A percentile compares a stretch with the other conserved stretches of the same genome.
phyloP scores from a whole-genome alignment of 2,888 invertebrate genomes.

The Pseudeuparius sepicola region DNA sequence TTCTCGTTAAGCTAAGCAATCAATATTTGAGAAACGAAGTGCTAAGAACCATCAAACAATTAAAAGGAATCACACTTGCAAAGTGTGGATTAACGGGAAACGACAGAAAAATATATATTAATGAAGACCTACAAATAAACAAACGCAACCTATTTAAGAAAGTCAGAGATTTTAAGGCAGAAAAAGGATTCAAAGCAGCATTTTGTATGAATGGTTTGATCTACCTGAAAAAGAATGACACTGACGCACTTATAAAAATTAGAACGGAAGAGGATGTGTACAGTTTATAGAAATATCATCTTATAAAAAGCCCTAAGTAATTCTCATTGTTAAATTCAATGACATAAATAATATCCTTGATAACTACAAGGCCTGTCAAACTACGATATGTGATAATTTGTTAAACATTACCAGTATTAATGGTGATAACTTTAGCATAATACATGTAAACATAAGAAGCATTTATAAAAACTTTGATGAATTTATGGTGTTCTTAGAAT shows the following conservation, averaged over 20 bases:
- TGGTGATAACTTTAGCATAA: constrained; percentile 8
- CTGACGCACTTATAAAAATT: constrained; percentile 10
- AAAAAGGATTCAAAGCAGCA: constrained; percentile 11
- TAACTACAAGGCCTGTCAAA: constrained; percentile 8
- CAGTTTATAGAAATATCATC: not conserved
- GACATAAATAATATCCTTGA: constrained; percentile 9
- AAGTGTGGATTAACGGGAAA: constrained; percentile 11
- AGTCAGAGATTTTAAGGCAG: constrained; percentile 9
- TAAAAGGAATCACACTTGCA: constrained; percentile 11
- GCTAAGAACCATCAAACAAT: constrained; percentile 5
- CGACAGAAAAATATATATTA: constrained; percentile 13
- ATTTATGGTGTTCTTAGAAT: constrained; percentile 12
- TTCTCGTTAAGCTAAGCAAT: not conserved
- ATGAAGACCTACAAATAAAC: constrained; percentile 8
- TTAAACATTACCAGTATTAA: constrained; percentile 5
- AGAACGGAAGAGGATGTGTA: constrained; percentile 9
- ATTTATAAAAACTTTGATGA: too few species aligned
- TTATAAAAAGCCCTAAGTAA: not conserved
- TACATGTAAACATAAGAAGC: constrained; percentile 9
- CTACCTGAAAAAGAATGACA: constrained; percentile 12
- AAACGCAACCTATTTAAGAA: constrained; percentile 12
- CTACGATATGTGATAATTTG: constrained; percentile 9
- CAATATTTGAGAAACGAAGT: constrained; percentile 5
- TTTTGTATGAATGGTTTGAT: constrained; percentile 9
- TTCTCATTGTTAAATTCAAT: constrained; percentile 6